phyloP scores from a whole-genome alignment of 2,888 invertebrate species.

The Macrosiphum euphorbiae region DNA sequence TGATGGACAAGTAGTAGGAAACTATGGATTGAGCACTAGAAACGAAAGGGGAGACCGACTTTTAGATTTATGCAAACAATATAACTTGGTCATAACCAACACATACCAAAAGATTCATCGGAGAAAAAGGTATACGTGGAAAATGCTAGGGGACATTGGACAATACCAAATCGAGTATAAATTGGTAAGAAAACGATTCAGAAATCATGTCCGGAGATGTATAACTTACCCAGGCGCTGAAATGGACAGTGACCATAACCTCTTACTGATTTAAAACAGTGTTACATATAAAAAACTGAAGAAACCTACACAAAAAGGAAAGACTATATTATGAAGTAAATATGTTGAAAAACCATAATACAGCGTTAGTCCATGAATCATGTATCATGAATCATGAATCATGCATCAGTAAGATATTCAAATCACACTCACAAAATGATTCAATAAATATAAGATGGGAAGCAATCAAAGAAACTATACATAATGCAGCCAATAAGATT shows the following conservation, averaged over 20 bases:
- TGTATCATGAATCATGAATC: too few species aligned
- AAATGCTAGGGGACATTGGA: background rate
- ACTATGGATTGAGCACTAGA: slow-evolving; percentile 10
- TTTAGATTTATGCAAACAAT: background rate
- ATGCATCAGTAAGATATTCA: too few species aligned
- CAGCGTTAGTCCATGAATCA: background rate
- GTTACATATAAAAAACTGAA: slow-evolving; percentile 26
- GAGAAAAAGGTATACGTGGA: background rate
- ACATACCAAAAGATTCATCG: background rate
- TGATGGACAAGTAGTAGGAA: slow-evolving; percentile 11
- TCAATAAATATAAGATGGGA: too few species aligned
- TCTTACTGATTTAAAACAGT: background rate
- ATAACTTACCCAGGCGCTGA: slow-evolving; percentile 20
- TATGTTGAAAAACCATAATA: slow-evolving; percentile 27
- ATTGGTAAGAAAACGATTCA: slow-evolving; percentile 24
- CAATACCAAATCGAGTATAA: background rate
- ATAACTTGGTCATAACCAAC: background rate
- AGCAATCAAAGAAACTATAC: too few species aligned
- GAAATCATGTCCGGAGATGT: slow-evolving; percentile 2
- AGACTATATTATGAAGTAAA: background rate
- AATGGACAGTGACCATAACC: background rate
- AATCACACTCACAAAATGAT: too few species aligned
- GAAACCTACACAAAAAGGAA: slow-evolving; percentile 6
- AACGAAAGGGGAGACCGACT: background rate
- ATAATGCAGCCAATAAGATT: too few species aligned